Conservation (phyloP, 1,140 invertebrate genomes). For the Drosophila arizonae region DNA sequence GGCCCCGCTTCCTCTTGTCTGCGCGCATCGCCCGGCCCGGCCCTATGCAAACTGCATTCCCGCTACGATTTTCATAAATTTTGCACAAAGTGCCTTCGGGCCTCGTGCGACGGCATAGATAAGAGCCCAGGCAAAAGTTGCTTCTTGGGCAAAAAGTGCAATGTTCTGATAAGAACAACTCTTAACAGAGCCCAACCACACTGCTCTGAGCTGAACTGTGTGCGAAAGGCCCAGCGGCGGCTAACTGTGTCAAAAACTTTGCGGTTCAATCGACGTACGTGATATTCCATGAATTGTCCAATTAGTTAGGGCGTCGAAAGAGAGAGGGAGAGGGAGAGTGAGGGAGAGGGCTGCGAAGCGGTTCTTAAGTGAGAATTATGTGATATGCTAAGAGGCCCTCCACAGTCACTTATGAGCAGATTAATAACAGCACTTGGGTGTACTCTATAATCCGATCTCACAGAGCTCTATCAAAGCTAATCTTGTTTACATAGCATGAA, state of each 20-base stretch:
- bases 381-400: neutral
- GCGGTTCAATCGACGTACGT: conserved; percentile 55
- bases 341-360: neutral
- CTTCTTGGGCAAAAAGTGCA: conserved; percentile 63
- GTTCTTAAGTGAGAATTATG: conserved; percentile 29
- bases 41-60: conserved; percentile 62
- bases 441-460: neutral
- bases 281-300: conserved; percentile 54
- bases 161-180: conserved; percentile 66
- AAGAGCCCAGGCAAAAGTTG: conserved; percentile 45
- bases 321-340: neutral
- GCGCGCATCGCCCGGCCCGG: neutral
- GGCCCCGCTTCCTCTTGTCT: neutral
- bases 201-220: conserved; percentile 39
- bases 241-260: conserved; percentile 76
- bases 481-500: neutral
- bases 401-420: neutral
- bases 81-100: conserved; percentile 36
- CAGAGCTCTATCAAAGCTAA: neutral
- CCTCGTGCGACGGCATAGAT: conserved; percentile 62
- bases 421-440: neutral
- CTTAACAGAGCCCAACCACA: conserved; percentile 21
- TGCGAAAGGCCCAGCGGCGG: conserved; percentile 60
- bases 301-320: conserved; percentile 55
- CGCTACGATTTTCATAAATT: conserved; percentile 71